Evolutionary conservation across 2,113 vertebrate species (phyloP), one percentile per base, ranked within the genome.

Genomic region (Salminus brasiliensis): DNA sequence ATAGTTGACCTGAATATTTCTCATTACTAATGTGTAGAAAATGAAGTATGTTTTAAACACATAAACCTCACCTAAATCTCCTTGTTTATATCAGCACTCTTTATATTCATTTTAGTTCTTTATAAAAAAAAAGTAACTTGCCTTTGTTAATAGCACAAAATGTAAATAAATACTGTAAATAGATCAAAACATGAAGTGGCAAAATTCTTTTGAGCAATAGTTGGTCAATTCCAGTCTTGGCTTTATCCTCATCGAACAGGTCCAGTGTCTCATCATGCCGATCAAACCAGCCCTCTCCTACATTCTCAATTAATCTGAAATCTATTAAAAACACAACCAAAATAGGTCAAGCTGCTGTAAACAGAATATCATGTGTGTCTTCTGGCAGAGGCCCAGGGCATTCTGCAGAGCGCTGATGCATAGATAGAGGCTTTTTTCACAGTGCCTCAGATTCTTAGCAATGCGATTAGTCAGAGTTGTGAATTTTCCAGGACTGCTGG

Each of bases 341-440:
- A 71, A 68, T 79, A 83, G 76, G 70, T 71, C 76, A 76, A 66
- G 52, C 65, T 76, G 86, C 74, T 88, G 87, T 83, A 88, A 88
- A 85, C 79, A 41, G 85, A 87, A 65, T 52, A 29, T 27, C 76
- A 84, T 62, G 77, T 75, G 72, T 86, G 81, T 86, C 85, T 82
- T 84, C 74, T 83, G 85, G 89, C 85, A 82, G 43, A 62, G 73
- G 71, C 45, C 66, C 78, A 86, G 74, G 59, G 85, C 83, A 70
- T 85, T 74, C 71, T 45, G 57, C 72, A 85, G 73, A 83, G 80
- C 83, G 86, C 85, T 80, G 81, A 76, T 87, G 85, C 84, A 86
- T 81, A 87, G 47, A 81, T 34, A 62, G 32, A 75, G 76, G 0
- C 78, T 80, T 73, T 76, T 76, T 59, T 57, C 23, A 79, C 21